phyloP scores from a whole-genome alignment of 2,888 invertebrate genomes.

The Agrochola litura region DNA sequence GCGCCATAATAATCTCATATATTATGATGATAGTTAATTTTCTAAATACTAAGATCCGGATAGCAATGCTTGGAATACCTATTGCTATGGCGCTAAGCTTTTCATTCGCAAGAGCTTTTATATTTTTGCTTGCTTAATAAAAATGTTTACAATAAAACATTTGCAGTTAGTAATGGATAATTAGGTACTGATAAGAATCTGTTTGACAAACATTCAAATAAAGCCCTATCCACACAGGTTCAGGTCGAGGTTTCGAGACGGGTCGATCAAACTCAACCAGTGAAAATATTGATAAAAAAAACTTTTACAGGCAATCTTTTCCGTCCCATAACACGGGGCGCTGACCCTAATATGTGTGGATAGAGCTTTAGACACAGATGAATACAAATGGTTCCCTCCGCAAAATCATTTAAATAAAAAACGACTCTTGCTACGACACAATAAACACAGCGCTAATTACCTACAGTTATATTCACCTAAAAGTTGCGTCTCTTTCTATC shows the following conservation, averaged over 20 bases:
- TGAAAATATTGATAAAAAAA: background rate
- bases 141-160: background rate
- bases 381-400: too few species aligned
- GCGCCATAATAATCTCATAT: background rate
- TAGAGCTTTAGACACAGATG: too few species aligned
- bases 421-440: too few species aligned
- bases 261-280: background rate
- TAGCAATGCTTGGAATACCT: background rate
- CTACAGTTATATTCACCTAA: too few species aligned
- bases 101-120: conserved; percentile 26
- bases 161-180: background rate
- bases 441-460: too few species aligned
- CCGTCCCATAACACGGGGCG: too few species aligned
- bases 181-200: background rate
- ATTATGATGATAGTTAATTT: background rate
- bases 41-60: background rate
- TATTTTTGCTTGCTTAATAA: background rate
- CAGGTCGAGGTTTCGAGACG: background rate
- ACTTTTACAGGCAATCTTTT: background rate
- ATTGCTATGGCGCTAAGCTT: background rate
- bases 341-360: background rate
- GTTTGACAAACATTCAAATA: background rate
- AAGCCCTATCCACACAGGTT: too few species aligned
- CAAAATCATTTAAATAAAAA: too few species aligned
- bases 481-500: too few species aligned